Evolutionary conservation across 2,797 vertebrate species (phyloP).

Genomic region (Liparis tanakae): DNA sequence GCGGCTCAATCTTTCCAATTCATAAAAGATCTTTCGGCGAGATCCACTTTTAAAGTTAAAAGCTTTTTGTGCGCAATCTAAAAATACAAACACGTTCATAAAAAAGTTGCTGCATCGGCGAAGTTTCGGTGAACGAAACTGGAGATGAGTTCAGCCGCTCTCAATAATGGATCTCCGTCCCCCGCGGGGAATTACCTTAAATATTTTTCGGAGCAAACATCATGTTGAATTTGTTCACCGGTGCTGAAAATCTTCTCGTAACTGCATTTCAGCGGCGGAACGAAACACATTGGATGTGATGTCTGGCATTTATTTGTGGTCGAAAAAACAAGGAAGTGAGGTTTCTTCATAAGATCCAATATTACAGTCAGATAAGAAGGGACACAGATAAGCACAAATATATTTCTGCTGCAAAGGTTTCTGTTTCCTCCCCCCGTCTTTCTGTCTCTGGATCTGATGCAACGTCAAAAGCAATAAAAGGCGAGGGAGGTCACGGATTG

Average conservation of each 20-base stretch:
- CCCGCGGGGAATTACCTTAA: slow-evolving; percentile 7
- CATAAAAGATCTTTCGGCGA: background rate
- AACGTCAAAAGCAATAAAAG: background rate
- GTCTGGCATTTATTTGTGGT: background rate
- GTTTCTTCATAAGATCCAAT: background rate
- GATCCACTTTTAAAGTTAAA: background rate
- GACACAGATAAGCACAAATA: slow-evolving; percentile 30
- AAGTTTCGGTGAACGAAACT: slow-evolving; percentile 13
- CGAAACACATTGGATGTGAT: slow-evolving; percentile 1
- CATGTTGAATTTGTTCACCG: slow-evolving; percentile 21
- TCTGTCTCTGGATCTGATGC: slow-evolving; percentile 1
- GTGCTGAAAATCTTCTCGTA: slow-evolving; percentile 15
- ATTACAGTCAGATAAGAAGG: slow-evolving; percentile 17
- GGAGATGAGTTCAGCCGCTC: background rate
- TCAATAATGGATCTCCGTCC: slow-evolving; percentile 32
- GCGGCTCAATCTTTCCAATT: background rate
- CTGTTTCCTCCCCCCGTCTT: background rate
- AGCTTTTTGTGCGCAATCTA: background rate
- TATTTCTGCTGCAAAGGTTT: slow-evolving; percentile 13
- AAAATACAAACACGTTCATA: background rate
- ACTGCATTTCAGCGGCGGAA: slow-evolving; percentile 2
- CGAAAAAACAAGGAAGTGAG: background rate
- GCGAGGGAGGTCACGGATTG: background rate
- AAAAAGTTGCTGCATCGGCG: background rate
- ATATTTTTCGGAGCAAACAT: slow-evolving; percentile 13